These are phyloP conservation scores for Meganola albula DNA, from an alignment of 2,888 invertebrate genomes.

Conservation along the genomic window DNA sequence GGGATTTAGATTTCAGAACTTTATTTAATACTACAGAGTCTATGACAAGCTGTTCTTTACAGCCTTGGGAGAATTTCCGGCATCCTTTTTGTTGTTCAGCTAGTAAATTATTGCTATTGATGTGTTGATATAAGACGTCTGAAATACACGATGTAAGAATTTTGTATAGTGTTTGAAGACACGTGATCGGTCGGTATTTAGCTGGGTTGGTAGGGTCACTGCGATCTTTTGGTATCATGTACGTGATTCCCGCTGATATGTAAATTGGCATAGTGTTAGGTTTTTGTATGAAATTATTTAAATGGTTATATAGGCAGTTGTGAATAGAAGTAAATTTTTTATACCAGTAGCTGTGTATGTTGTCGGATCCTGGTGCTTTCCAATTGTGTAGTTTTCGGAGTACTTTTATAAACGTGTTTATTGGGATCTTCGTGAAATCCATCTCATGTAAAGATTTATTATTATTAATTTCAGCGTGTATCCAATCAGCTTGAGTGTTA, in stretches of 20 bases:
- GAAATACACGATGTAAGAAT: conserved; percentile 21
- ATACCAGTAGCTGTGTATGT: conserved; percentile 19
- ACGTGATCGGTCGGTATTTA: conserved; percentile 29
- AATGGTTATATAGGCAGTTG: conserved; percentile 1
- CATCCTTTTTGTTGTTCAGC: conserved; percentile 25
- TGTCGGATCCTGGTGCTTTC: conserved; percentile 19
- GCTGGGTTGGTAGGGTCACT: conserved; percentile 16
- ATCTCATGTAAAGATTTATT: conserved; percentile 11
- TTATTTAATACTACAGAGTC: conserved; percentile 7
- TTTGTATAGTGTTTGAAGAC: conserved; percentile 28
- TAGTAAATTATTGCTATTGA: conserved; percentile 16
- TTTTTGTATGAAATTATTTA: conserved; percentile 12
- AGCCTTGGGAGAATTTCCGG: conserved; percentile 14
- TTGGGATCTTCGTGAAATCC: conserved; percentile 15
- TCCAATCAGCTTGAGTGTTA: conserved; percentile 1
- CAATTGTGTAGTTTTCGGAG: conserved; percentile 13
- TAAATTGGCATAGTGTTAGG: conserved; percentile 12
- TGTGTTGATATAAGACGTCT: conserved; percentile 16
- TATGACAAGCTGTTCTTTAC: conserved; percentile 22
- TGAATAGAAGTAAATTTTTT: conserved; percentile 15
- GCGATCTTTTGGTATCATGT: conserved; percentile 23
- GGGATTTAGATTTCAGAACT: not conserved
- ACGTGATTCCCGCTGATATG: conserved; percentile 9
- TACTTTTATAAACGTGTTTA: conserved; percentile 6
- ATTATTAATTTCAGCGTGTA: not conserved